These are phyloP conservation scores for Bombus ignitus DNA, from an alignment of 1,140 invertebrate genomes.

Conservation along the genomic window DNA sequence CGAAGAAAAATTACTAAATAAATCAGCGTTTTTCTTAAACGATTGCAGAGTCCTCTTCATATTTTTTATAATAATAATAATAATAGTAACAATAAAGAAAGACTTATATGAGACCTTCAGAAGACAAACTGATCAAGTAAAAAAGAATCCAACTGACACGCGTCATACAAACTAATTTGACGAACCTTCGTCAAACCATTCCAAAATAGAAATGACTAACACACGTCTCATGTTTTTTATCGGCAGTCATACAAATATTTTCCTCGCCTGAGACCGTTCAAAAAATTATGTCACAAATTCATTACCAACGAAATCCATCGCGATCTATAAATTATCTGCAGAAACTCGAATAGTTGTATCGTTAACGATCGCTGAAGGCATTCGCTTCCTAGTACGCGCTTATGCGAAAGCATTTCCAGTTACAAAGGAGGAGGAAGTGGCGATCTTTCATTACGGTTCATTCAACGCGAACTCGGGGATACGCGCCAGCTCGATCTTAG, in stretches of 20 bases:
- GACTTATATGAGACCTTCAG: no score
- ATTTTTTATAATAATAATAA: no score
- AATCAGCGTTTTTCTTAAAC: not conserved
- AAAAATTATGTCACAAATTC: not conserved
- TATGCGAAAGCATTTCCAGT: constrained; percentile 2
- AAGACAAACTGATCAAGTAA: not conserved
- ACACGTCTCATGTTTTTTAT: not conserved
- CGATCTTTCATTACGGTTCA: constrained; percentile 11
- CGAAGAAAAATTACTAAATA: not conserved
- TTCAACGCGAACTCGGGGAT: not conserved
- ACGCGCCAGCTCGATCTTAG: not conserved
- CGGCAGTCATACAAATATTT: not conserved
- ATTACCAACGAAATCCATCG: not conserved
- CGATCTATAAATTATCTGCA: not conserved
- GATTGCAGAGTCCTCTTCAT: no score
- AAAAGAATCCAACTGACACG: not conserved
- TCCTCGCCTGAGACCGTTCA: not conserved
- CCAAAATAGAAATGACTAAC: not conserved
- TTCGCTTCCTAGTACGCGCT: not conserved
- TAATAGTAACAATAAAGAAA: no score
- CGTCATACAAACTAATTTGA: not conserved
- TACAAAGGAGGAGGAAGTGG: not conserved
- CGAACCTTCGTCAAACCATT: not conserved
- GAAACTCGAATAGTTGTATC: not conserved
- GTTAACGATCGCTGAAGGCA: constrained; percentile 15